Evolutionary conservation across 2,888 invertebrate species (phyloP), one percentile per base, ranked within the genome.

Genomic region (Clunio marinus): DNA sequence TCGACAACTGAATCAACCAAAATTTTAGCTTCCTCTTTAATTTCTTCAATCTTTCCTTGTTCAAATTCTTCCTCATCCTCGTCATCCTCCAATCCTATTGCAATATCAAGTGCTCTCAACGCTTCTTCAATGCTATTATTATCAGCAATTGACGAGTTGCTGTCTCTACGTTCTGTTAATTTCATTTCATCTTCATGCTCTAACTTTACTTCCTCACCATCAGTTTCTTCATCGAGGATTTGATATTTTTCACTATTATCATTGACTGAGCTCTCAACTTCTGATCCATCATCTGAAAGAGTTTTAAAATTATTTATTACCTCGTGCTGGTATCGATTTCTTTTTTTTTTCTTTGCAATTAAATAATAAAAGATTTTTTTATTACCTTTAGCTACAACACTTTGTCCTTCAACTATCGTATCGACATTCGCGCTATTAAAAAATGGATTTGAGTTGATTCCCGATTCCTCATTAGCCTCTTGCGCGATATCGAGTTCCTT

Each of bases 91-190:
- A 70, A 71, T 13, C 71, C 71, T 57, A 73, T 71, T 7, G 72
- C 73, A 70, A 70, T 69, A 63, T 73, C 73, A 5, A 73, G 22
- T 17, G 68, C 72, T 55, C 71, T 66, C 7, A 73, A 60, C 15
- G 72, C 73, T 69, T 73, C 73, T 69, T 73, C 73, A 46, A 73
- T 70, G 46, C 72, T 72, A 20, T 70, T 71, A 7, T 63, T 58
- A 63, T 72, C 72, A 15, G n/a, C 20, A 13, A 41, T 15, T 1
- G 63, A 45, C 35, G 24, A 25, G 37, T 41, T 15, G 57, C 66
- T 68, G 24, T 69, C 68, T 69, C 13, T 71, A 70, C 17, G 70
- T 69, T 28, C 63, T 27, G 70, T 66, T 10, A 70, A 70, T 35
- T 46, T 24, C 13, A 60, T 45, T 62, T 70, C 69, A 57, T 70